Conservation (phyloP, 2,797 vertebrate species). For the Enteromius thamalakanensis region DNA sequence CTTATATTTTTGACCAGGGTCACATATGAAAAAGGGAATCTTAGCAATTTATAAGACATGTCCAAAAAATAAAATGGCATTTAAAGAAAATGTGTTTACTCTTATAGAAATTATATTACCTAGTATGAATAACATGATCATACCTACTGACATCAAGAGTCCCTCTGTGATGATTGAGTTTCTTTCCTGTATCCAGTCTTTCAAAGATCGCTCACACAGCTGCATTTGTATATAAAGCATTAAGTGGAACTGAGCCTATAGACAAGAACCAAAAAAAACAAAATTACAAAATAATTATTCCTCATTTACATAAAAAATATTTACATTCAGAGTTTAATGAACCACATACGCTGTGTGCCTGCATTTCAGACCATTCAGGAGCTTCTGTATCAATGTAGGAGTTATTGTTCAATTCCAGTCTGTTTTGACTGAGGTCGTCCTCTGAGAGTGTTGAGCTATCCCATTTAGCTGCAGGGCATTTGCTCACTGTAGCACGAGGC, state of each 20-base stretch:
- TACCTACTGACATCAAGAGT: slow-evolving; percentile 43
- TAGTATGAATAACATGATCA: not conserved
- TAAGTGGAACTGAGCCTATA: slow-evolving; percentile 87
- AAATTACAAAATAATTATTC: not conserved
- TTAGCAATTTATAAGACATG: not conserved
- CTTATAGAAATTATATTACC: not conserved
- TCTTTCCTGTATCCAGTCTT: slow-evolving; percentile 92
- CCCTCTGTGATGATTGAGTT: slow-evolving; percentile 73
- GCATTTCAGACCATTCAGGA: slow-evolving; percentile 66
- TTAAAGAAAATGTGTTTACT: not conserved
- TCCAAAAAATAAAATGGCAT: not conserved
- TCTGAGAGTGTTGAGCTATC: slow-evolving; percentile 66
- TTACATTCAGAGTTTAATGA: not conserved
- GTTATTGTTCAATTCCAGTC: slow-evolving; percentile 73
- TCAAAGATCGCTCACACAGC: slow-evolving; percentile 90
- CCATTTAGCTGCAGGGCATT: slow-evolving; percentile 71
- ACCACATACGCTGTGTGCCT: slow-evolving; percentile 69
- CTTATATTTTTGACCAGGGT: no score
- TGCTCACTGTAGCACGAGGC: slow-evolving; percentile 26
- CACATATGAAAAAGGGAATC: not conserved
- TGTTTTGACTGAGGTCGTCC: slow-evolving; percentile 66
- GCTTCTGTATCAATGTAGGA: slow-evolving; percentile 64
- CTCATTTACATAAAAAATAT: not conserved
- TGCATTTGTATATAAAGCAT: slow-evolving; percentile 99
- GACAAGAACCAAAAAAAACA: not conserved